Evolutionary conservation across 2,888 invertebrate genomes (phyloP), one percentile per base, ranked within the genome.

Genomic region (Mechanitis mazaeus): DNA sequence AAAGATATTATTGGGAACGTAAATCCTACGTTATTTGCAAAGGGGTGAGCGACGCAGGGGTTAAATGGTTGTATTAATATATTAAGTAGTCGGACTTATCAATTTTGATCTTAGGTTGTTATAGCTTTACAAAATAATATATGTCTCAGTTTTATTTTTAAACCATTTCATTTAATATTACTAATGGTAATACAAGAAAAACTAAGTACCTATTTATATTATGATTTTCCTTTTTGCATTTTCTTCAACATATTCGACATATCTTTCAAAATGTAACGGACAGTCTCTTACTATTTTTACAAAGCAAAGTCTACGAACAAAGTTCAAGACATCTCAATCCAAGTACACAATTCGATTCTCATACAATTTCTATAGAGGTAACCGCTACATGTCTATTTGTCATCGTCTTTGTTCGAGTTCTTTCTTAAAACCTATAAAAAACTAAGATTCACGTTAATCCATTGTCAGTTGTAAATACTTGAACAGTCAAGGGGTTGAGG

Each of bases 1-100:
- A 69, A 70, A 68, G 75, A 68, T 80, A 85, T 87, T 86, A 84
- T 84, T 81, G 87, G 85, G 80, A 73, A 76, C 77, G 81, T 87
- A 87, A 86, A 85, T 87, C 78, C 65, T 75, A 65, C 74, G 70
- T 66, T 78, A 79, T 81, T 83, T 78, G 74, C 69, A 67, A 71
- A 83, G 84, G 86, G 87, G 83, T 84, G 80, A 81, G 60, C 28
- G 54, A 33, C 54, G 20, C 38, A 56, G 59, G 50, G 50, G 50
- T 50, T 42, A 50, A 50, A 50, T 50, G 31, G 50, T 50, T 50
- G 31, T 50, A 28, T 31, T 11, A 50, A 28, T 31, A 11, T 9
- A 42, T 42, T 3, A 42, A 42, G 9, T 42, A 42, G 42, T 3
- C 9, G 9, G 42, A 42, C 42, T 42, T 42, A 9, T 9, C 9